Evolutionary conservation across 2,113 vertebrate genomes (phyloP).

Genomic region (Elanus axillaris): DNA sequence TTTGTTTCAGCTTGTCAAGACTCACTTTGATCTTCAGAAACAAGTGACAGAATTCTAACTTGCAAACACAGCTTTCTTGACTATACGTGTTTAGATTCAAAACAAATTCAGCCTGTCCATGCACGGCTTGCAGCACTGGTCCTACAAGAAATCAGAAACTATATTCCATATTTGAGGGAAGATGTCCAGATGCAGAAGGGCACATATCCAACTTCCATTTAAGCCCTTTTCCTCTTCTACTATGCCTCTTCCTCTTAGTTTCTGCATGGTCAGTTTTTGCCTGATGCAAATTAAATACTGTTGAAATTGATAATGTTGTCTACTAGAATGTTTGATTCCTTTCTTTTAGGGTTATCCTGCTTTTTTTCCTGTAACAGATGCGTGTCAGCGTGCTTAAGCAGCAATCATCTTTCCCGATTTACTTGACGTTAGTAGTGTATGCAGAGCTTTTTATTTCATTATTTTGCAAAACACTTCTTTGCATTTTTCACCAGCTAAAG

Average conservation of each 20-base stretch:
- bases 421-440: neutral
- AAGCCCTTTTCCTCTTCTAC: neutral
- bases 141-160: neutral
- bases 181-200: neutral
- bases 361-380: neutral
- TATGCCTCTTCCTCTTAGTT: neutral
- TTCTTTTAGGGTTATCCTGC: neutral
- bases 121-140: neutral
- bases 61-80: neutral
- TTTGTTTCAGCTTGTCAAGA: neutral
- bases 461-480: neutral
- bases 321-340: neutral
- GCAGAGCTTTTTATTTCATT: neutral
- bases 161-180: neutral
- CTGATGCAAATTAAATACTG: neutral
- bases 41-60: neutral
- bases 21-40: neutral
- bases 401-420: neutral
- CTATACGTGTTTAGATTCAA: neutral
- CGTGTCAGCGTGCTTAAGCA: neutral
- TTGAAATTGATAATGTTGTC: neutral
- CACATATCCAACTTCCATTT: neutral
- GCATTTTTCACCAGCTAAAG: neutral
- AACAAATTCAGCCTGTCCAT: neutral
- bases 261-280: neutral